phyloP scores from a whole-genome alignment of 1,140 invertebrate genomes.

The Diabrotica undecimpunctata region DNA sequence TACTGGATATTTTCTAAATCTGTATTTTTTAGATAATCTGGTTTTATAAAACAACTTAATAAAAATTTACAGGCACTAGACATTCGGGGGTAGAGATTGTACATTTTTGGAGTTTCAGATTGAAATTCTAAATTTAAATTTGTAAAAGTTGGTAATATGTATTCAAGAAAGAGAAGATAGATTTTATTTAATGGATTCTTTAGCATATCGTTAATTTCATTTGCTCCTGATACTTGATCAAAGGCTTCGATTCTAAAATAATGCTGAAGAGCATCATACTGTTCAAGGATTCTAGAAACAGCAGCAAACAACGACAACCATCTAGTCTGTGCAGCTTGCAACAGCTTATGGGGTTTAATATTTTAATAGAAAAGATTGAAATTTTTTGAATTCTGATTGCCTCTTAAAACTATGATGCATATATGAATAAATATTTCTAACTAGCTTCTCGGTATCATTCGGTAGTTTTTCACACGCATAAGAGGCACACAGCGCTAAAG shows the following conservation, averaged over 20 bases:
- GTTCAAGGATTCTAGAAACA: constrained; percentile 45
- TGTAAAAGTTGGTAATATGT: background rate
- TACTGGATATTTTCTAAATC: constrained; percentile 4
- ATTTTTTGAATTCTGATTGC: constrained; percentile 28
- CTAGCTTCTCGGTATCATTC: constrained; percentile 19
- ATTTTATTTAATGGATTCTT: background rate
- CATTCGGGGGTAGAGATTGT: constrained; percentile 2
- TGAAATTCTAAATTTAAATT: constrained; percentile 16
- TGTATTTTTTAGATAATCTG: background rate
- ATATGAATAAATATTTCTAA: constrained; percentile 36
- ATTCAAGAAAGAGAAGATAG: constrained; percentile 13
- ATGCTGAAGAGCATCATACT: constrained; percentile 35
- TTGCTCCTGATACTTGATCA: background rate
- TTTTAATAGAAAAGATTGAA: constrained; percentile 37
- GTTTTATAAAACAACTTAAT: constrained; percentile 6
- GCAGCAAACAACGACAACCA: constrained; percentile 37
- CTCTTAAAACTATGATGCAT: constrained; percentile 35
- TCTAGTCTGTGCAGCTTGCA: constrained; percentile 34
- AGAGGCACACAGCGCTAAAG: constrained; percentile 24
- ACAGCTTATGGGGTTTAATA: constrained; percentile 34
- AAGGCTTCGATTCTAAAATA: constrained; percentile 10
- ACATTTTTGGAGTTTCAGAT: constrained; percentile 17
- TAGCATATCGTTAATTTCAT: background rate
- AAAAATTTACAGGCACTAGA: constrained; percentile 1
- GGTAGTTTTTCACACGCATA: constrained; percentile 23